Evolutionary conservation across 2,888 invertebrate genomes (phyloP).

Genomic region (Hypercompe scribonia): DNA sequence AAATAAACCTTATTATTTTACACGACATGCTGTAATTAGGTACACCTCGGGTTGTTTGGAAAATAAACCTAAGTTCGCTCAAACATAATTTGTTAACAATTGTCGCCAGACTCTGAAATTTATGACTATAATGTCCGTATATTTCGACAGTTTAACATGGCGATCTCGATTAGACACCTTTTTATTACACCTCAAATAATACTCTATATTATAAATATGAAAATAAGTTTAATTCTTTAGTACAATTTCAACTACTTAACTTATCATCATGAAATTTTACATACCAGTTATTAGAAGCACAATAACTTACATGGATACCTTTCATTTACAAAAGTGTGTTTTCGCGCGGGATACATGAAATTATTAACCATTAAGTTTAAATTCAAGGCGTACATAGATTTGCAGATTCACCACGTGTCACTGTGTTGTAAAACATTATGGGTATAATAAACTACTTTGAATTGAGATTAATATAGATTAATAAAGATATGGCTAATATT

Average conservation of each 20-base stretch:
- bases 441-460: background rate
- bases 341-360: background rate
- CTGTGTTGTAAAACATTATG: background rate
- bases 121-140: background rate
- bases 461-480: background rate
- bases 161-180: too few relatives aligned
- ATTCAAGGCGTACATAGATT: background rate
- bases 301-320: background rate
- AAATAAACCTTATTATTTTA: conserved; percentile 16
- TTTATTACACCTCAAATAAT: too few relatives aligned
- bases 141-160: background rate
- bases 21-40: background rate
- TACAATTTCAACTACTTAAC: too few relatives aligned
- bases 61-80: background rate
- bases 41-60: background rate
- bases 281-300: background rate
- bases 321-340: background rate
- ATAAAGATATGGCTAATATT: too few relatives aligned
- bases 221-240: too few relatives aligned
- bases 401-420: background rate
- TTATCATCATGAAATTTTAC: background rate
- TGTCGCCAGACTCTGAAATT: background rate
- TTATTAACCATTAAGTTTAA: background rate
- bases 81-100: background rate
- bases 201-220: too few relatives aligned